Base-by-base conservation (phyloP, 2,888 invertebrate genomes). In the Caenorhabditis afra region DNA sequence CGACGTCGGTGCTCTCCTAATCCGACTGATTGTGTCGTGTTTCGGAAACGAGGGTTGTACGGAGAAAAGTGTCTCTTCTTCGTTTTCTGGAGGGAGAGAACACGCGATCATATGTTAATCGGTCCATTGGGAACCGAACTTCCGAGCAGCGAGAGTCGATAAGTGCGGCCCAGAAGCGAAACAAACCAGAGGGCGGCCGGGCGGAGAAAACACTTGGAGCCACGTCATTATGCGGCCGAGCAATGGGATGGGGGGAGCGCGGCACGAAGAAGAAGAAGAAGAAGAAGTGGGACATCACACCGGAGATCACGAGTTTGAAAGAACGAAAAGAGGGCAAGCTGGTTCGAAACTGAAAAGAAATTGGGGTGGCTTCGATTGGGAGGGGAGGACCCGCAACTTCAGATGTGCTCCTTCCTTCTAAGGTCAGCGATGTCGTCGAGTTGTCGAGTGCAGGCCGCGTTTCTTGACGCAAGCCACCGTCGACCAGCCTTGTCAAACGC, bases 51-150 rank as follows among this genome's bases (percentile, higher is more conserved):
- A 59, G 35, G 39, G 8, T 45, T 52, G 53, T 53, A 62, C 50
- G 61, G 61, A 61, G 37, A 50, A 41, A 12, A 11, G 37, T 57
- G 67, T 67, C 41, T 64, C 52, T 52, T n/a, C n/a, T n/a, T n/a
- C n/a, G n/a, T n/a, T n/a, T n/a, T n/a, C n/a, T 16, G 44, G 52
- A 53, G 52, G 45, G 53, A 47, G 22, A 45, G 70, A 71, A 71
- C 71, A 71, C 57, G 64, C 71, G 64, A 64, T 64, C 64, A 71
- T 64, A 64, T 55, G 70, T 55, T 70, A 62, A 70, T 70, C 53
- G 62, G 61, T 70, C 70, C 70, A 14, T 23, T 18, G 70, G 70
- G 70, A 70, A 39, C 70, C n/a, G n/a, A n/a, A n/a, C n/a, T n/a
- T 29, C 29, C 29, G 29, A 7, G 10, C 35, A 18, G 41, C 50